phyloP scores from a whole-genome alignment of 2,113 vertebrate species.

The Neotoma lepida region DNA sequence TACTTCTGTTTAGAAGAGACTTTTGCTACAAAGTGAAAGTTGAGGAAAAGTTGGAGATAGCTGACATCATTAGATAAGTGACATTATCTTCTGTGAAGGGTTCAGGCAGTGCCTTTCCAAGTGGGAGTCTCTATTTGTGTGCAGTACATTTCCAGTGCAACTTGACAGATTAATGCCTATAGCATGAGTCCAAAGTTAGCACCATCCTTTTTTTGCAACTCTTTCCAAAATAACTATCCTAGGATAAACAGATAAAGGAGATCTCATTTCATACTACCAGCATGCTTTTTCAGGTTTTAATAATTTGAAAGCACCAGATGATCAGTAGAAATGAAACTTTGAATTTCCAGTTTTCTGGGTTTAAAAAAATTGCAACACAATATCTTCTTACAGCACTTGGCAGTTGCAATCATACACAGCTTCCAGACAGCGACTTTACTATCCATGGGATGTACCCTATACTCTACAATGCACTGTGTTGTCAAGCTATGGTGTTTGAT shows the following conservation, averaged over 20 bases:
- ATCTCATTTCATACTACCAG: neutral
- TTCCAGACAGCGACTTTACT: neutral
- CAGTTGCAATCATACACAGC: neutral
- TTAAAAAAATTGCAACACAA: neutral
- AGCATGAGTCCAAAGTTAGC: neutral
- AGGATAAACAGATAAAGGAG: neutral
- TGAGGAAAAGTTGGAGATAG: neutral
- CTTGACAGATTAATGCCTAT: neutral
- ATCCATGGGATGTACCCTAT: accelerated
- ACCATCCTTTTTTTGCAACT: neutral
- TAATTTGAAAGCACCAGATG: neutral
- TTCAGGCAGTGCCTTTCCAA: neutral
- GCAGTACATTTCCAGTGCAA: accelerated
- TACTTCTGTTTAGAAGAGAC: neutral
- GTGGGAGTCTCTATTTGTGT: neutral
- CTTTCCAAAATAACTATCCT: neutral
- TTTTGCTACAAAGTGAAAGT: neutral
- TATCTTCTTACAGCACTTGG: neutral
- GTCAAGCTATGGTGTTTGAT: accelerated
- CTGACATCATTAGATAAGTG: too few species aligned
- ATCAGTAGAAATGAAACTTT: neutral
- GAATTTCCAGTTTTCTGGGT: neutral
- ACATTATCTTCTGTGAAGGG: neutral
- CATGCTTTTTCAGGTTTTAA: neutral
- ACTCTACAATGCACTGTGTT: neutral